Evolutionary conservation across 2,113 vertebrate species (phyloP), one percentile per base, ranked within the genome.

Genomic region (Butastur rufipennis): DNA sequence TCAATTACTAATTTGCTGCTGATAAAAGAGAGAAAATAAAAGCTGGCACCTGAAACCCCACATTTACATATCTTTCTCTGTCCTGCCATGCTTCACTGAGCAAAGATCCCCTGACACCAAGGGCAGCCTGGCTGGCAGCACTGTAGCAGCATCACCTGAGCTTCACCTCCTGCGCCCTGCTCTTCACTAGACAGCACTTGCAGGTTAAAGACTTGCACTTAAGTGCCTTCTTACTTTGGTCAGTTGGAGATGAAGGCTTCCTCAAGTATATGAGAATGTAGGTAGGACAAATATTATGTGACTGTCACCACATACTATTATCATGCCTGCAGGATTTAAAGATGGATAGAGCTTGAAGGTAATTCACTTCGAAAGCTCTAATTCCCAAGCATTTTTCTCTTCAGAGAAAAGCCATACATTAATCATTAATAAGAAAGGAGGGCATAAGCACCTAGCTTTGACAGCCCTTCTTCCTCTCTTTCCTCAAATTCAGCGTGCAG

Each of bases 341-440:
- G 70, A 65, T 43, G 80, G 88, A 78, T 66, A 93, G 72, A 86
- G 56, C 83, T 74, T 94, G 50, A 90, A 84, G 71, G 77, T 72
- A 97, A 97, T 91, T 91, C 79, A 85, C 82, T 87, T 53, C 2
- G 50, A 97, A 97, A 86, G 88, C 83, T 89, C 93, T 67, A 95
- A 97, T 84, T 95, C 86, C 88, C 94, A 95, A 72, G 58, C 81
- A 89, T 84, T 93, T 77, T 80, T 88, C 95, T 88, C 95, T 93
- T 94, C 52, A 81, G 93, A 94, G 87, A 68, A 94, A 95, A 95
- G 68, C 59, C 79, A 93, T 31, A 52, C 29, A 75, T 96, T 91
- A 95, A 96, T 94, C 85, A 95, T 87, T 86, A 94, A 93, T 27
- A 86, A 80, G 70, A 89, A 95, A 81, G 67, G 16, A 88, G 42